These are phyloP conservation scores for Garrulus glandarius DNA, from an alignment of 2,797 vertebrate genomes.

Conservation along the genomic window DNA sequence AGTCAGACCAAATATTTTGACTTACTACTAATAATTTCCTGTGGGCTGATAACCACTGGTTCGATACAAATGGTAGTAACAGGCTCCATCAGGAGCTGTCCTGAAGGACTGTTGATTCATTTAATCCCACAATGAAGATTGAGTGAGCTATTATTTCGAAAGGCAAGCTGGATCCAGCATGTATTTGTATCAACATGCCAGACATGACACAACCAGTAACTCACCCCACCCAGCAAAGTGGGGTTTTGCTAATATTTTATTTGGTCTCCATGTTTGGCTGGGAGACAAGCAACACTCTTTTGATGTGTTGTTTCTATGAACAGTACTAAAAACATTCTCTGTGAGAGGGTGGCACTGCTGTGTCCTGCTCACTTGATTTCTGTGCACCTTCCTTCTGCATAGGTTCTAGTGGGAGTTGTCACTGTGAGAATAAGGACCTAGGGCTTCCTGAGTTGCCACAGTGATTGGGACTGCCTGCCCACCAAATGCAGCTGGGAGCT, in stretches of 20 bases:
- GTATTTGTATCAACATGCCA: neutral
- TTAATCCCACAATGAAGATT: conserved; percentile 26
- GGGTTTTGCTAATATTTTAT: neutral
- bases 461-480: neutral
- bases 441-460: neutral
- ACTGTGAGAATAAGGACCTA: neutral
- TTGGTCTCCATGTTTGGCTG: neutral
- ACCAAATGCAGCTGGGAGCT: neutral
- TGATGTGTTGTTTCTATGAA: neutral
- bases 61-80: conserved; percentile 32
- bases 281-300: neutral
- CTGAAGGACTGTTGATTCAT: conserved; percentile 28
- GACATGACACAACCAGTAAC: neutral
- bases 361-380: neutral
- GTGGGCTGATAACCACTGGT: conserved; percentile 2
- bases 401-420: neutral
- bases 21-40: conserved; percentile 21
- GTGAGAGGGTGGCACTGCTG: neutral
- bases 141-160: conserved; percentile 48
- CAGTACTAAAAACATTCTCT: neutral
- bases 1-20: conserved; percentile 67
- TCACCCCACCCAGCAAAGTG: neutral
- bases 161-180: conserved; percentile 5
- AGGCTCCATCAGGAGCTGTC: conserved; percentile 9
- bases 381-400: neutral